Percentiles rank a stretch among this genome's conserved stretches.
Evolutionary conservation across 2,888 invertebrate genomes (phyloP).

Genomic region (Petrophora chlorosata): DNA sequence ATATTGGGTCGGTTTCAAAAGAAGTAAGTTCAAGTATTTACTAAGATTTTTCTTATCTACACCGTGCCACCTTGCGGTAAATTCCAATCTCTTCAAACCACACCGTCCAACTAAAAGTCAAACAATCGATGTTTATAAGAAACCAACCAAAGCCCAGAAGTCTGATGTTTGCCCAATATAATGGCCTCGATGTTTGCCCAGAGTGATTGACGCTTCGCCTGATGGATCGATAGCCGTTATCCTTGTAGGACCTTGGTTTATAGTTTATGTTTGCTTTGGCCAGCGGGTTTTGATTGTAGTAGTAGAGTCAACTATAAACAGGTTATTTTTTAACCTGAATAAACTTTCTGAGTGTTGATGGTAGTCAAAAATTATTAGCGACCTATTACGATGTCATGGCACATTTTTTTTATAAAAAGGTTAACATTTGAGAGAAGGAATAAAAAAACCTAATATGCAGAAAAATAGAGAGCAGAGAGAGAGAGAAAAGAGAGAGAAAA

Average conservation of each 20-base stretch:
- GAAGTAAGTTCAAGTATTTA: no score
- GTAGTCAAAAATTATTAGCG: no score
- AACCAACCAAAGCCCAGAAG: conserved; percentile 56
- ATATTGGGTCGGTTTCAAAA: no score
- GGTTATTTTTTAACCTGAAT: not conserved
- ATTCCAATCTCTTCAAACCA: not conserved
- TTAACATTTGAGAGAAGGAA: no score
- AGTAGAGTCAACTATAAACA: not conserved
- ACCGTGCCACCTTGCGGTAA: no score
- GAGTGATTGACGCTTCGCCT: conserved; percentile 70
- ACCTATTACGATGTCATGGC: no score
- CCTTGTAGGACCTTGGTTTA: conserved; percentile 9
- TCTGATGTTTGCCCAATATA: conserved; percentile 68
- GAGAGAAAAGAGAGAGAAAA: no score
- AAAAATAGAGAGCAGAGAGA: no score
- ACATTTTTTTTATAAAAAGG: no score
- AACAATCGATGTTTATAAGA: conserved; percentile 50
- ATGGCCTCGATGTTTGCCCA: conserved; percentile 67
- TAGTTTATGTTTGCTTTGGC: conserved; percentile 9
- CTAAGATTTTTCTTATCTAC: no score
- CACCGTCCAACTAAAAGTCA: conserved; percentile 13
- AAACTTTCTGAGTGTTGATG: no score
- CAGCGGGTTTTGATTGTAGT: not conserved
- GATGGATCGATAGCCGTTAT: conserved; percentile 66
- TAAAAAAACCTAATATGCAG: no score